Base-by-base conservation (phyloP, 2,113 vertebrate genomes). In the Thymallus thymallus region DNA sequence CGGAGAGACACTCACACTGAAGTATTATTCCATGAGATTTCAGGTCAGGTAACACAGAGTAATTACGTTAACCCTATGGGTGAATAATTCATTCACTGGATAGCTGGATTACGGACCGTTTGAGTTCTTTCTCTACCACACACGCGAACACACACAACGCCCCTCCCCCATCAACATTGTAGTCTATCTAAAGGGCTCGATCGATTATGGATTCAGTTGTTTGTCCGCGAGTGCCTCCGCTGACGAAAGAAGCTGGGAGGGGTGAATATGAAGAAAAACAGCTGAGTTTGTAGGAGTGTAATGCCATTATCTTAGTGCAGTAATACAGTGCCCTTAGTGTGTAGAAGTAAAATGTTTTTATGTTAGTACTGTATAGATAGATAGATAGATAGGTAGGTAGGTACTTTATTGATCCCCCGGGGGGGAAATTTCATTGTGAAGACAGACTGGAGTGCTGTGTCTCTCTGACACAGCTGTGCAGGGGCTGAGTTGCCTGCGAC, bases 21-120 rank as follows among this genome's bases (percentile, higher is more conserved):
- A 26, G n/a, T 77, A 14, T 71, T 46, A 22, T 72, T 30, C 60
- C 56, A 13, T 55, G 29, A 1, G 60, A 29, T 66, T 14, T 66
- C 20, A 68, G 76, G 61, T 81, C 69, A 61, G 58, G 63, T 73
- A 60, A 68, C 72, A 26, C 35, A 41, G 35, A 41, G 35, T 41
- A 41, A 41, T 41, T 9, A 41, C 35, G 10, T 41, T 41, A 41
- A 9, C 35, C 63, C 48, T 72, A 14, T 35, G 22, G 30, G 41
- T 84, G 26, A 85, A 85, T 78, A 80, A 84, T 82, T 84, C 24
- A 85, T 66, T 41, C 35, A 3, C 35, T 41, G 35, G 35, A 41
- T 41, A 41, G 35, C 35, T 41, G 35, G 35, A 41, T 41, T 41
- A 64, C 5, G n/a, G 14, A 30, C 76, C 10, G n/a, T 61, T 77